phyloP scores from a whole-genome alignment of 37 sponge, comb jelly and placozoan genomes.

The Aplysina aerophoba region DNA sequence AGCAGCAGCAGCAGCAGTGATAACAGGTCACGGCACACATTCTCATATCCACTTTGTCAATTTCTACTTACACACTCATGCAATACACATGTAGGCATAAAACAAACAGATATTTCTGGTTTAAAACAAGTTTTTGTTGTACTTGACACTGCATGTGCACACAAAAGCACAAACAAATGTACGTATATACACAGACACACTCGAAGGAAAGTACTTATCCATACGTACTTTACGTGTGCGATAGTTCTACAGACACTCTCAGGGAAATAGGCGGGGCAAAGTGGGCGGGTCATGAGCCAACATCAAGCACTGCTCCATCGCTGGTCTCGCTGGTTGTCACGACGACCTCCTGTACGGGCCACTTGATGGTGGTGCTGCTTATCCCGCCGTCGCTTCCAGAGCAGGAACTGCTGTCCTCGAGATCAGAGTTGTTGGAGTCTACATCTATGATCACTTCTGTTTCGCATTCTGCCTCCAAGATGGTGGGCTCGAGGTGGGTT shows the following conservation, averaged over 20 bases:
- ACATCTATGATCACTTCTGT: slow-evolving; percentile 22
- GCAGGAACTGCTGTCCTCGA: slow-evolving; percentile 10
- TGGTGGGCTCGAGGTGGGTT: background rate
- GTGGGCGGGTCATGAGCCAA: background rate
- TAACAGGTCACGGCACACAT: too few relatives aligned
- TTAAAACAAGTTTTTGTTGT: too few relatives aligned
- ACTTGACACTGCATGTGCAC: background rate
- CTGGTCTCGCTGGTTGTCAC: background rate
- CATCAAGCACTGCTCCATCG: background rate
- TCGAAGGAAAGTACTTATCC: background rate
- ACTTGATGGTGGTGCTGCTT: slow-evolving; percentile 5
- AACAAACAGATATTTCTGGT: too few relatives aligned
- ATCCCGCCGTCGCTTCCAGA: slow-evolving; percentile 17
- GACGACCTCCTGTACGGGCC: slow-evolving; percentile 18
- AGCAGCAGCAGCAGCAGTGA: too few relatives aligned
- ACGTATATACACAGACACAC: background rate
- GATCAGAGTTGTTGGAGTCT: slow-evolving; percentile 11
- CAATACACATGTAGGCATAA: too few relatives aligned
- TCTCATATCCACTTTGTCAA: too few relatives aligned
- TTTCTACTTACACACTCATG: too few relatives aligned
- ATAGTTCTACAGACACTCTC: background rate
- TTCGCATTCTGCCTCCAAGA: slow-evolving; percentile 1
- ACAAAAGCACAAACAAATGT: background rate
- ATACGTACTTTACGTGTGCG: background rate
- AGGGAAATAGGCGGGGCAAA: too few relatives aligned